Evolutionary conservation across 2,113 vertebrate species (phyloP).

Genomic region (Amblyornis subalaris): DNA sequence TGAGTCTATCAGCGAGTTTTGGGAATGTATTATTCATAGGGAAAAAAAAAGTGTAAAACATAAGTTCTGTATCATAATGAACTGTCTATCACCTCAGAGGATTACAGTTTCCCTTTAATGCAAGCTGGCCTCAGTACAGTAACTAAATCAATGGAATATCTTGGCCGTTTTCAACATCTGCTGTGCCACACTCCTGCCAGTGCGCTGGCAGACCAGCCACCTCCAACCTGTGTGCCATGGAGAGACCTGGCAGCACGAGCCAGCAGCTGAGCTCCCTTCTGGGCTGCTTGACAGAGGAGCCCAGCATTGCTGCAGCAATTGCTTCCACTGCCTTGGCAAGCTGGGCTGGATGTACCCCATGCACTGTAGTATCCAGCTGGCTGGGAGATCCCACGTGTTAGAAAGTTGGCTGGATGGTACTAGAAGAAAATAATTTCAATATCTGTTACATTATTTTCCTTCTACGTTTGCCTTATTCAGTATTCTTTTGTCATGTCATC

Average conservation of each 20-base stretch:
- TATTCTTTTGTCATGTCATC: background rate
- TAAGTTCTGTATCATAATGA: background rate
- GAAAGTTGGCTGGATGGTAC: background rate
- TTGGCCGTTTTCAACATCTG: background rate
- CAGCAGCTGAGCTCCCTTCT: background rate
- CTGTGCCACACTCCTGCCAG: background rate
- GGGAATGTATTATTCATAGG: background rate
- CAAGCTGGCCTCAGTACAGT: background rate
- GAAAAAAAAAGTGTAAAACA: background rate
- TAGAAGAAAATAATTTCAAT: background rate
- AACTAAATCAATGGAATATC: background rate
- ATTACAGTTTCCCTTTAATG: background rate
- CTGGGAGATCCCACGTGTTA: background rate
- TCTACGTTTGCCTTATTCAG: background rate
- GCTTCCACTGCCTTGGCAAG: background rate
- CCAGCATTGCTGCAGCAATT: accelerated
- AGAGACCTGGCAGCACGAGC: background rate
- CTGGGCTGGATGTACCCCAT: background rate
- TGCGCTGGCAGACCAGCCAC: background rate
- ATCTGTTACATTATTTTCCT: background rate
- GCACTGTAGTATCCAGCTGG: background rate
- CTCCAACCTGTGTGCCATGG: accelerated
- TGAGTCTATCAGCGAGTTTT: background rate
- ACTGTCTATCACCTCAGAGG: background rate
- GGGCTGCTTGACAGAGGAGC: background rate